These are phyloP conservation scores for Macrotus californicus DNA, from an alignment of 2,113 vertebrate genomes.

Conservation along the genomic window DNA sequence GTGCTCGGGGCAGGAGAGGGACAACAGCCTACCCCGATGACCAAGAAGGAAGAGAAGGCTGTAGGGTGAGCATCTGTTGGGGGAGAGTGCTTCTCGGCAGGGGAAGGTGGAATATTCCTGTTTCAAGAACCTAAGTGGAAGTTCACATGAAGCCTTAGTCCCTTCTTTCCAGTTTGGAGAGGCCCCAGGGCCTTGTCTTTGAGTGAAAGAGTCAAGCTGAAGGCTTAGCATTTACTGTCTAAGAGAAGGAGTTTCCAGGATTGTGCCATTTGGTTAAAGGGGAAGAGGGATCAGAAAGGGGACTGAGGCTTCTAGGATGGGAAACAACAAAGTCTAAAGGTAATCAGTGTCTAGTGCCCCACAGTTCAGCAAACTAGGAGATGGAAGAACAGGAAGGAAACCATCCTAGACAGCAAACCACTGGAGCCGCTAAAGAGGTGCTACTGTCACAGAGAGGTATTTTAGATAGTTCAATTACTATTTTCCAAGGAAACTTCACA, in stretches of 20 bases:
- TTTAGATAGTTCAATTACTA: slow-evolving; percentile 69
- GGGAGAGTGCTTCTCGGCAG: neutral
- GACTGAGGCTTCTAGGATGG: slow-evolving; percentile 27
- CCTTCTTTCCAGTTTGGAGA: neutral
- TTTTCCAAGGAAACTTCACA: slow-evolving; percentile 66
- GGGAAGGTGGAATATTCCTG: neutral
- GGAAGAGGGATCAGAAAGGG: neutral
- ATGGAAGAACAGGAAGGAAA: neutral
- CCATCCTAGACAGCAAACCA: neutral
- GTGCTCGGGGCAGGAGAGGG: neutral
- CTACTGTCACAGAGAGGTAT: slow-evolving; percentile 72
- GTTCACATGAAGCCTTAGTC: neutral
- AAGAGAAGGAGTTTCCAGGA: neutral
- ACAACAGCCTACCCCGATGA: neutral
- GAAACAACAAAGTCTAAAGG: neutral
- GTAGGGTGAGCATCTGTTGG: neutral
- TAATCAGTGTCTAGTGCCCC: slow-evolving; percentile 3
- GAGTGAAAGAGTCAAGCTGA: neutral
- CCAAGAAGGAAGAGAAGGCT: neutral
- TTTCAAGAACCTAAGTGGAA: slow-evolving; percentile 10
- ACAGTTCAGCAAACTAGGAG: neutral
- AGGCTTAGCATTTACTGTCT: neutral
- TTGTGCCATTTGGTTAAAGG: slow-evolving; percentile 34
- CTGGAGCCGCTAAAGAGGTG: slow-evolving; percentile 32
- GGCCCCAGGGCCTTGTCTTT: neutral